Conservation (phyloP, 2,113 vertebrate species). For the Ctenomys sociabilis region DNA sequence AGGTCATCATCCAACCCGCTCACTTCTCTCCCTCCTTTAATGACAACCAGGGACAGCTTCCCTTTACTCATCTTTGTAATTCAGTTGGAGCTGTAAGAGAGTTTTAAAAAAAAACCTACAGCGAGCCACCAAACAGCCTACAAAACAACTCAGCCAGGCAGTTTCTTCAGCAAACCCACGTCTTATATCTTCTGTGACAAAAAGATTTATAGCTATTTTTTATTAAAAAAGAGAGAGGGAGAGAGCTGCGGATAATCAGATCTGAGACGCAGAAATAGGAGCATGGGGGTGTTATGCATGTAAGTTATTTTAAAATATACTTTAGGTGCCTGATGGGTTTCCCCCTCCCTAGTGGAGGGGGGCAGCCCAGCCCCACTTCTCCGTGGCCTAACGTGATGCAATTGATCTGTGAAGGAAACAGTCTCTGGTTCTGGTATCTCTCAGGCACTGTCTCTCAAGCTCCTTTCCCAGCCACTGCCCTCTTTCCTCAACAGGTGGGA, state of each 20-base stretch:
- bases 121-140: slow-evolving; percentile 59
- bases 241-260: slow-evolving; percentile 77
- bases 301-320: slow-evolving; percentile 84
- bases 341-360: slow-evolving; percentile 49
- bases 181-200: slow-evolving; percentile 78
- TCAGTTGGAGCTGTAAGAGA: slow-evolving; percentile 70
- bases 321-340: slow-evolving; percentile 79
- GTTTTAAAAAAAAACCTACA: background rate
- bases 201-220: slow-evolving; percentile 81
- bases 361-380: background rate
- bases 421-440: background rate
- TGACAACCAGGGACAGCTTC: slow-evolving; percentile 42
- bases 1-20: background rate
- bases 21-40: slow-evolving; percentile 2
- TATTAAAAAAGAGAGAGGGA: slow-evolving; percentile 78
- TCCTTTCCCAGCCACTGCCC: background rate
- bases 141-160: slow-evolving; percentile 71
- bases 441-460: background rate
- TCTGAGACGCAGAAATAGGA: slow-evolving; percentile 76
- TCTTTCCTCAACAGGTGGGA: slow-evolving; percentile 26
- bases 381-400: slow-evolving; percentile 65
- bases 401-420: slow-evolving; percentile 47
- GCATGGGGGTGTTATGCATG: slow-evolving; percentile 47
- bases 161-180: slow-evolving; percentile 64
- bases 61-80: slow-evolving; percentile 69